A percentile compares a stretch with the other conserved stretches of the same genome.
Conservation (phyloP, 2,113 vertebrate species). For the Cynoglossus semilaevis region DNA sequence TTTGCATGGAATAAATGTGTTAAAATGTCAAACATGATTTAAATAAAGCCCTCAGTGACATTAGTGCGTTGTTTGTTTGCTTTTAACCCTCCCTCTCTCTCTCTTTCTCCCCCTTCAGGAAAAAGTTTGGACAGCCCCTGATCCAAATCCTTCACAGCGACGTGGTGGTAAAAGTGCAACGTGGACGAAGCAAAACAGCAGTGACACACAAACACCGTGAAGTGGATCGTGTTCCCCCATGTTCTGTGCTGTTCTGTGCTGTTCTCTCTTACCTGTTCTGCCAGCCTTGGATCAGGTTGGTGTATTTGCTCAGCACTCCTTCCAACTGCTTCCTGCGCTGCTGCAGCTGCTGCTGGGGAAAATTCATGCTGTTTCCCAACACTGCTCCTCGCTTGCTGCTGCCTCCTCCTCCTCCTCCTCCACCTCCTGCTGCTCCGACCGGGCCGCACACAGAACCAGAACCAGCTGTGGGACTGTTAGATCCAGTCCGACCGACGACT, state of each 20-base stretch:
- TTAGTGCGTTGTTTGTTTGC: too few species aligned
- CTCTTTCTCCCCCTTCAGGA: not conserved
- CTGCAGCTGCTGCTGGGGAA: conserved; percentile 49
- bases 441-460: conserved; percentile 67
- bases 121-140: too few species aligned
- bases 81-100: not conserved
- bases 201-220: too few species aligned
- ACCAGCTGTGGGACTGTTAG: conserved; percentile 70
- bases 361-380: conserved; percentile 67
- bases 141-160: conserved; percentile 31
- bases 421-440: conserved; percentile 67
- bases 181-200: conserved; percentile 66
- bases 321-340: conserved; percentile 79
- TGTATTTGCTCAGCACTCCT: conserved; percentile 95
- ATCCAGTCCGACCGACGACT: conserved; percentile 65
- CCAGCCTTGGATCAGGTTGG: conserved; percentile 96
- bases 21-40: too few species aligned
- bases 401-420: conserved; percentile 64
- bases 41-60: too few species aligned
- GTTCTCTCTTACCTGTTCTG: conserved; percentile 86
- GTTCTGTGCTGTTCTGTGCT: not conserved
- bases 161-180: conserved; percentile 66
- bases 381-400: conserved; percentile 60
- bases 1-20: too few species aligned
- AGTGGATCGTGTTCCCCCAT: not conserved